phyloP scores from a whole-genome alignment of 2,113 vertebrate species.

The Dipodomys spectabilis region DNA sequence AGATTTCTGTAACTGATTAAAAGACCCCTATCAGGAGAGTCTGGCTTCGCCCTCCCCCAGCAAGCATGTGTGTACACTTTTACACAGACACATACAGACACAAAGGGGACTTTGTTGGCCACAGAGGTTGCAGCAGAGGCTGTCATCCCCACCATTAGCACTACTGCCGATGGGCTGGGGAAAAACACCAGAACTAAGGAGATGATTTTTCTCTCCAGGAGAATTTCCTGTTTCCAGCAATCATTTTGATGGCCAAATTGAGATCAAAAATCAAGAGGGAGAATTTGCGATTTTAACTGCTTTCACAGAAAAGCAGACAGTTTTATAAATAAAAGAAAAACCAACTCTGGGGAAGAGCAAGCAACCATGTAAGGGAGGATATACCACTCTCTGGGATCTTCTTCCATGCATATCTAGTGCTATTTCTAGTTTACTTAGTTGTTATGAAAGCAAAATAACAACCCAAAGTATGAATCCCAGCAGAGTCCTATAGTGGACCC shows the following conservation, averaged over 20 bases:
- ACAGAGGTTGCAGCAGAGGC: neutral
- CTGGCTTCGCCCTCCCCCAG: neutral
- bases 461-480: neutral
- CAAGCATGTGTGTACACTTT: too few relatives aligned
- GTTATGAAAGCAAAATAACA: neutral
- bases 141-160: neutral
- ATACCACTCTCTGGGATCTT: neutral
- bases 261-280: conserved; percentile 62
- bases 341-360: neutral
- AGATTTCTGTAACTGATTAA: neutral
- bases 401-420: neutral
- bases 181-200: conserved; percentile 76
- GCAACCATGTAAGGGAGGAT: neutral
- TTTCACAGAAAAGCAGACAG: conserved; percentile 63
- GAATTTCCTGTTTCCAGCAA: conserved; percentile 76
- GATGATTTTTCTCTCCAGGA: conserved; percentile 65
- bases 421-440: neutral
- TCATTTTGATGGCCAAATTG: conserved; percentile 68
- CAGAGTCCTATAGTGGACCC: neutral
- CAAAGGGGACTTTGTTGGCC: neutral
- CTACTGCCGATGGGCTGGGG: conserved; percentile 58
- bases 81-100: too few relatives aligned
- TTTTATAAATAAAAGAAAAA: conserved; percentile 57
- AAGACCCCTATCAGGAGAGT: neutral
- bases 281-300: conserved; percentile 72